Evolutionary conservation across 2,797 vertebrate genomes (phyloP).

Genomic region (Discoglossus pictus): DNA sequence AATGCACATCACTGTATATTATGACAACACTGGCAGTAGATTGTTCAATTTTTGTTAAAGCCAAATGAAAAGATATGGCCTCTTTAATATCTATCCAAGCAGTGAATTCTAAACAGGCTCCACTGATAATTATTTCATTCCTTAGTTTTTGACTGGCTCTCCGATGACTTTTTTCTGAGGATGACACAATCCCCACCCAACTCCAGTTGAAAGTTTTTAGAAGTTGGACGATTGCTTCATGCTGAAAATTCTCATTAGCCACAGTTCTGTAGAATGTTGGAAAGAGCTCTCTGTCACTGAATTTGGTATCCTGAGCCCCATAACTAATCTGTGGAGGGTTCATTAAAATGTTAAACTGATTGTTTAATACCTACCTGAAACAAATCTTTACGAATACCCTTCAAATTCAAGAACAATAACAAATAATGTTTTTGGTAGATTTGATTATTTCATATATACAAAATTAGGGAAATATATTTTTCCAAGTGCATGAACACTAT

Average conservation of each 20-base stretch:
- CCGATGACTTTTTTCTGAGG: neutral
- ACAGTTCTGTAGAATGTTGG: slow-evolving; percentile 8
- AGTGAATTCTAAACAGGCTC: neutral
- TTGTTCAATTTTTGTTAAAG: neutral
- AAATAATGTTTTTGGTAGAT: too few species aligned
- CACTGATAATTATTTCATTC: neutral
- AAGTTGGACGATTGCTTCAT: neutral
- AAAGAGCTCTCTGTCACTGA: neutral
- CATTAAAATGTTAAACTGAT: too few species aligned
- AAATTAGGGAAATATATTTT: too few species aligned
- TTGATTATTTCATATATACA: too few species aligned
- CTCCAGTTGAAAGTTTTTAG: slow-evolving; percentile 3
- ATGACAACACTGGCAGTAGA: slow-evolving; percentile 5
- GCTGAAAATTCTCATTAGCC: neutral
- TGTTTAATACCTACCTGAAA: too few species aligned
- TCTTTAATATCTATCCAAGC: neutral
- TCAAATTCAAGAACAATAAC: too few species aligned
- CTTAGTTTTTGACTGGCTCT: neutral
- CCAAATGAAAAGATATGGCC: neutral
- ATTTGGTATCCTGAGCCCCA: neutral
- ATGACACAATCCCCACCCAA: slow-evolving; percentile 3
- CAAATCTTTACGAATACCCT: too few species aligned
- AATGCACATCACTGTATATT: neutral
- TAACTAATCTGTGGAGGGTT: slow-evolving; percentile 16
- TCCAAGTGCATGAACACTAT: too few species aligned